Conservation (phyloP, 2,888 invertebrate species). For the Orthosia gracilis region DNA sequence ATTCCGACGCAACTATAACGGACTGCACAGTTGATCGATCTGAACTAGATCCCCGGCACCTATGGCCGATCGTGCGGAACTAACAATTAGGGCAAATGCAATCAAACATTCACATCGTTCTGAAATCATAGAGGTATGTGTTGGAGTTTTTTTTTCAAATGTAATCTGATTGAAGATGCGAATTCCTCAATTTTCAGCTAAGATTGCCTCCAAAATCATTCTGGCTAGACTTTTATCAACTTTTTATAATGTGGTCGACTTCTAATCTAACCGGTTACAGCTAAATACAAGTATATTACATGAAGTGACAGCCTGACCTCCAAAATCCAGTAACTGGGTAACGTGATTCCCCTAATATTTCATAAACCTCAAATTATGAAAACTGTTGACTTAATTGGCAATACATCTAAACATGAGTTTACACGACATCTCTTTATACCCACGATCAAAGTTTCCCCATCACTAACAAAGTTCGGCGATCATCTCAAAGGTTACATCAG, state of each 20-base stretch:
- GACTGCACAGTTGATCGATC: slow-evolving; percentile 61
- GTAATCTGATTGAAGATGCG: neutral
- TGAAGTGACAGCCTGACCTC: too few species aligned
- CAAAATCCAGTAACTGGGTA: neutral
- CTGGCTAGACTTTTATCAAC: neutral
- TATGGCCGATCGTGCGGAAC: slow-evolving; percentile 60
- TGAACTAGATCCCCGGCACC: slow-evolving; percentile 60
- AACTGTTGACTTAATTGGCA: neutral
- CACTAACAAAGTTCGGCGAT: slow-evolving; percentile 65
- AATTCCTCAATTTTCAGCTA: neutral
- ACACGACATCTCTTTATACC: neutral
- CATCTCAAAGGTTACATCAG: slow-evolving; percentile 64
- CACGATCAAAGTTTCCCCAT: slow-evolving; percentile 31
- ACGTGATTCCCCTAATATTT: neutral
- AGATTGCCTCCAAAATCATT: neutral
- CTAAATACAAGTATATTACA: too few species aligned
- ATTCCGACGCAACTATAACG: slow-evolving; percentile 55
- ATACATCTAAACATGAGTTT: neutral
- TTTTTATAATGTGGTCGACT: neutral
- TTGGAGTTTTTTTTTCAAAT: slow-evolving; percentile 22
- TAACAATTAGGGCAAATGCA: slow-evolving; percentile 62
- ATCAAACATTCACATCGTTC: slow-evolving; percentile 57
- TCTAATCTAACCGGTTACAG: neutral
- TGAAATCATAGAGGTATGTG: slow-evolving; percentile 44
- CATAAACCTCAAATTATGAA: neutral